Evolutionary conservation across 92 coral and sea anemone genomes (phyloP).

Genomic region (Epizoanthus ramosus): DNA sequence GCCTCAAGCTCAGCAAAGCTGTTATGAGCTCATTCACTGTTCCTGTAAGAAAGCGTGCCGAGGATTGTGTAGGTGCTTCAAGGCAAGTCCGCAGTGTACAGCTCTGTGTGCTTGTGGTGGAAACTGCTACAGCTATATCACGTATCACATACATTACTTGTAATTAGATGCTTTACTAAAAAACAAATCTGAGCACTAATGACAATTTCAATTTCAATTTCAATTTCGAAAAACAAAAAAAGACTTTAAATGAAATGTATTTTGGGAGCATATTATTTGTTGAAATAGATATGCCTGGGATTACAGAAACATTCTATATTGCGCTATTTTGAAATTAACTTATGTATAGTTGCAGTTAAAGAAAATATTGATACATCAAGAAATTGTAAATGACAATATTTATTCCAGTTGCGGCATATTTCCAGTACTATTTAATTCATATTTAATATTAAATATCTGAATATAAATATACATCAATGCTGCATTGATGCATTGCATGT

Average conservation of each 20-base stretch:
- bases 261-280: too few relatives aligned
- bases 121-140: slow-evolving; percentile 41
- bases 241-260: background rate
- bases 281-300: too few relatives aligned
- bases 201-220: too few relatives aligned
- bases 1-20: slow-evolving; percentile 64
- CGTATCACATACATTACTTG: background rate
- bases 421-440: background rate
- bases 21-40: slow-evolving; percentile 60
- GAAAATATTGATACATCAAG: too few relatives aligned
- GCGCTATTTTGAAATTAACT: too few relatives aligned
- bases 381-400: slow-evolving; percentile 3
- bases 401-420: background rate
- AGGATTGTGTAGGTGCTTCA: slow-evolving; percentile 52
- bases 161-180: too few relatives aligned
- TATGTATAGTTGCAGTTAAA: too few relatives aligned
- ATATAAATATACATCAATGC: too few relatives aligned
- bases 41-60: slow-evolving; percentile 61
- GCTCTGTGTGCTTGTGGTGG: slow-evolving; percentile 52
- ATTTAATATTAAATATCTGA: too few relatives aligned
- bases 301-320: too few relatives aligned
- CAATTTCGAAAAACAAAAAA: too few relatives aligned
- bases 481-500: background rate
- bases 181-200: background rate
- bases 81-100: slow-evolving; percentile 43